Percentiles rank a stretch among this genome's conserved stretches.
Conservation (phyloP, 1,140 invertebrate genomes). For the Aphaenogaster rudis region DNA sequence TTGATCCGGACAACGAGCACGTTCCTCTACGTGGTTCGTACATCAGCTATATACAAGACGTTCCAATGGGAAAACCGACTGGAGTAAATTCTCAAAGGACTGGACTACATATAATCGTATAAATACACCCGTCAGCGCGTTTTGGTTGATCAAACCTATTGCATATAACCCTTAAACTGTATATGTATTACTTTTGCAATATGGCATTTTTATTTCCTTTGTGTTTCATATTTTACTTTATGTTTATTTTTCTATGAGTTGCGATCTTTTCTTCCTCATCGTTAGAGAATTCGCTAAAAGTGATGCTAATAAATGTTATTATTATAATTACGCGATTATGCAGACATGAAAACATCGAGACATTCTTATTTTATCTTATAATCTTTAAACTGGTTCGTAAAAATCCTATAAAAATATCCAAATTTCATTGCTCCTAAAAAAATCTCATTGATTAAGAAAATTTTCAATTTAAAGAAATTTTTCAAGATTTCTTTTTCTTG, state of each 20-base stretch:
- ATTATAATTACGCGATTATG: background rate
- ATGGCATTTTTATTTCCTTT: background rate
- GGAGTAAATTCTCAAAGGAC: slow-evolving; percentile 13
- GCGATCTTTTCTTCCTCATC: too few species aligned
- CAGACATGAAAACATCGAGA: background rate
- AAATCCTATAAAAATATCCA: background rate
- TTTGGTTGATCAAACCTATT: slow-evolving; percentile 2
- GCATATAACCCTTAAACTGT: slow-evolving; percentile 10
- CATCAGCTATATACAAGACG: slow-evolving; percentile 28
- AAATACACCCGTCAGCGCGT: background rate
- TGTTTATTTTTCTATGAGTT: background rate
- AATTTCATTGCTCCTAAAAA: background rate
- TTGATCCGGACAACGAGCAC: slow-evolving; percentile 57
- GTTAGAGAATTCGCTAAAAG: background rate
- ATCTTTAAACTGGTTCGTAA: background rate
- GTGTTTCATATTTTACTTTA: background rate
- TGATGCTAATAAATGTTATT: background rate
- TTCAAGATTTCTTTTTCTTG: background rate
- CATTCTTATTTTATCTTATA: background rate
- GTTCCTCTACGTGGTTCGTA: slow-evolving; percentile 60
- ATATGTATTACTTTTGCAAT: background rate
- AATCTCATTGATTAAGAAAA: background rate
- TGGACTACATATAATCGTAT: slow-evolving; percentile 3
- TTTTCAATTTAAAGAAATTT: background rate
- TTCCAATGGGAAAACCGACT: background rate